A percentile compares a stretch with the other conserved stretches of the same genome.
These are phyloP conservation scores for Phragmatobia fuliginosa DNA, from an alignment of 2,888 invertebrate genomes.

Conservation along the genomic window DNA sequence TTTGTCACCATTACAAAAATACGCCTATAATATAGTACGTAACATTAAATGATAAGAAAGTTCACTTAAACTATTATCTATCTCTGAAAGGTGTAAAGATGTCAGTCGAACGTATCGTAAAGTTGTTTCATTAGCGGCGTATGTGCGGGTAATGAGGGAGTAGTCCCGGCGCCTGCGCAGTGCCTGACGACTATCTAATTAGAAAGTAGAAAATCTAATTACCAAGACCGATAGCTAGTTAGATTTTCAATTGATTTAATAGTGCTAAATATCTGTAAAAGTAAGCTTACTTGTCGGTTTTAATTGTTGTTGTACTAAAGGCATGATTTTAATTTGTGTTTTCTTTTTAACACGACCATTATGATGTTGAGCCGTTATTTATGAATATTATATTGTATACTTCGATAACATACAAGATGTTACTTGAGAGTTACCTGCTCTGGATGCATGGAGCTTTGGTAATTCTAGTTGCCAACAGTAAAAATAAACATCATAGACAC, in stretches of 20 bases:
- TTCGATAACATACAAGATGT: not conserved
- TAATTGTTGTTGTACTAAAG: not conserved
- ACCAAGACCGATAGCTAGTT: conserved; percentile 47
- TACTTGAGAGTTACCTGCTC: not conserved
- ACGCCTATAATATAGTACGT: not conserved
- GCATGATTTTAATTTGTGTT: not conserved
- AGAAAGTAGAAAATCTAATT: conserved; percentile 73
- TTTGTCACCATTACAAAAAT: no score
- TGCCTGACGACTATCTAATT: conserved; percentile 63
- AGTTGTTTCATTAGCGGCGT: conserved; percentile 28
- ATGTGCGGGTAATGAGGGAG: conserved; percentile 52
- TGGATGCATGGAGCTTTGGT: not conserved
- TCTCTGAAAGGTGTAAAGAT: conserved; percentile 6
- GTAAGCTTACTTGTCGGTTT: no score
- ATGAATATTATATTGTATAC: not conserved
- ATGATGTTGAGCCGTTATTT: not conserved
- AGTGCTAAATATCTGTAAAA: not conserved
- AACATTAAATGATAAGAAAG: not conserved
- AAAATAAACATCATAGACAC: not conserved
- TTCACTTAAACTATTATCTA: not conserved
- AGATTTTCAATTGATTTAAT: conserved; percentile 13
- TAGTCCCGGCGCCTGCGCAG: conserved; percentile 48
- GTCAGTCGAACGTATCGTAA: conserved; percentile 6
- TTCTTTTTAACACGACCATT: not conserved
- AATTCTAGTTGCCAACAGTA: not conserved